phyloP scores from a whole-genome alignment of 1,140 invertebrate genomes.

The Drosophila biarmipes region DNA sequence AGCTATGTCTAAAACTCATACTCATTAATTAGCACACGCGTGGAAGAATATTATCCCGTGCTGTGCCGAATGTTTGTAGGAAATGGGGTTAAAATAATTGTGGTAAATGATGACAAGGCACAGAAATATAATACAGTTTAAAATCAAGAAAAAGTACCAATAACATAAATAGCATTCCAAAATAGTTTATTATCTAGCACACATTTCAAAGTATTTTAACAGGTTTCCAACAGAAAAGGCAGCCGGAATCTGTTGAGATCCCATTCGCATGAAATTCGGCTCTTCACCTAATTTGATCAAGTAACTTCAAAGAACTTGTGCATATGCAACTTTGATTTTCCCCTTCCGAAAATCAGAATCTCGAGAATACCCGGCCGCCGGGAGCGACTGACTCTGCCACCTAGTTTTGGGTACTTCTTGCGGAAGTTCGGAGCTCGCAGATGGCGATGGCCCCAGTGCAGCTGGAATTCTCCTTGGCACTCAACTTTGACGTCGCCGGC shows the following conservation, averaged over 20 bases:
- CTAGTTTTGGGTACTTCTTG: constrained; percentile 16
- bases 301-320: constrained; percentile 42
- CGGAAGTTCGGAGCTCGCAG: not conserved
- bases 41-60: not conserved
- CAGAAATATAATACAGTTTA: too few relatives aligned
- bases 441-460: constrained; percentile 32
- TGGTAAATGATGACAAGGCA: not conserved
- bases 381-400: constrained; percentile 31
- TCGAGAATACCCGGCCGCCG: constrained; percentile 3
- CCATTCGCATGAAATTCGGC: not conserved
- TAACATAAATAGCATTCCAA: not conserved
- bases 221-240: not conserved
- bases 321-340: constrained; percentile 44
- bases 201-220: not conserved
- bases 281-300: constrained; percentile 45
- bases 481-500: constrained; percentile 39
- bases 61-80: not conserved
- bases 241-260: not conserved
- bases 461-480: constrained; percentile 22
- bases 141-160: too few relatives aligned
- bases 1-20: constrained; percentile 12
- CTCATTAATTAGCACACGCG: constrained; percentile 12
- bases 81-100: not conserved
- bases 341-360: constrained; percentile 17
- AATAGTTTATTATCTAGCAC: not conserved